phyloP scores from a whole-genome alignment of 2,797 vertebrate genomes.

The Harpagifer antarcticus region DNA sequence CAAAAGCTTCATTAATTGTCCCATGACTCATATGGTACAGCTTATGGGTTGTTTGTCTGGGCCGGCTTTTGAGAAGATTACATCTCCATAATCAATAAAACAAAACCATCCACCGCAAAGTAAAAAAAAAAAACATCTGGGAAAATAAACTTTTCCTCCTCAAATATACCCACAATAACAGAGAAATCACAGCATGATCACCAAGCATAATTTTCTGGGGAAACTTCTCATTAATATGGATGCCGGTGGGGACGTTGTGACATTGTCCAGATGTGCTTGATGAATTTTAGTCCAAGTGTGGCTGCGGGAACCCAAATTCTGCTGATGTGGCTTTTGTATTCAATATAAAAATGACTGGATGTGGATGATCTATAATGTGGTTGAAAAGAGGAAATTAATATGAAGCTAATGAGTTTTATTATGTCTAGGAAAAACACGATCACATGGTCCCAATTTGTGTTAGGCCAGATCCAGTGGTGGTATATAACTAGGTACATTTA shows the following conservation, averaged over 20 bases:
- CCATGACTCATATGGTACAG: conserved; percentile 68
- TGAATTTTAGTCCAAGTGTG: conserved; percentile 55
- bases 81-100: conserved; percentile 84
- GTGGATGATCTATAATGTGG: conserved; percentile 4
- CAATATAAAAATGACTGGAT: neutral
- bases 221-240: conserved; percentile 31
- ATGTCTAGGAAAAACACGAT: conserved; percentile 13
- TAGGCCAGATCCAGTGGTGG: neutral
- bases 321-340: conserved; percentile 16
- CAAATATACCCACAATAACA: conserved; percentile 25
- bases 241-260: conserved; percentile 15
- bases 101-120: conserved; percentile 48
- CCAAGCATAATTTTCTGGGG: conserved; percentile 20
- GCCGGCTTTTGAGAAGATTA: conserved; percentile 80
- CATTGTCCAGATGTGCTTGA: conserved; percentile 52
- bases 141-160: conserved; percentile 47
- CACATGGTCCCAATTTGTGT: conserved; percentile 28
- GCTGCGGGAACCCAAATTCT: conserved; percentile 29
- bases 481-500: too few relatives aligned
- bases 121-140: conserved; percentile 42
- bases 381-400: conserved; percentile 11
- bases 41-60: conserved; percentile 68
- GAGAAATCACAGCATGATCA: conserved; percentile 33
- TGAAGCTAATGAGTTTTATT: neutral
- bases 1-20: conserved; percentile 62